Conservation (phyloP, 2,113 vertebrate species). For the Xiphias gladius region DNA sequence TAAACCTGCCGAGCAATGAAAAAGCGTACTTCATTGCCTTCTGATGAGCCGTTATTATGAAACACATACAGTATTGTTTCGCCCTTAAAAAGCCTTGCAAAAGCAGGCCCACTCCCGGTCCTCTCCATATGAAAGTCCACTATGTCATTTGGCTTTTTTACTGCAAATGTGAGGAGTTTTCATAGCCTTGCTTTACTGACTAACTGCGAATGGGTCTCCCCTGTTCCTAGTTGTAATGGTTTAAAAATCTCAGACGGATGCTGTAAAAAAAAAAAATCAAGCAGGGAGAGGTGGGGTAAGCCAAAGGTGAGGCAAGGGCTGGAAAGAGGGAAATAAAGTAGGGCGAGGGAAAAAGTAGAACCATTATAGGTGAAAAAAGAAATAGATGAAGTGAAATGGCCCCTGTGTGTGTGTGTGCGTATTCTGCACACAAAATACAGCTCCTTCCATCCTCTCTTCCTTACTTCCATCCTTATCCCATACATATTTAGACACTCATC, state of each 20-base stretch:
- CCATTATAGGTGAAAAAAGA: conserved; percentile 11
- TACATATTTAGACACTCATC: conserved; percentile 12
- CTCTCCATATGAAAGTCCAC: conserved; percentile 28
- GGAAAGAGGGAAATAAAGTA: conserved; percentile 16
- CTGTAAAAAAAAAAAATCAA: conserved; percentile 45
- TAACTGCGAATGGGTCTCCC: conserved; percentile 36
- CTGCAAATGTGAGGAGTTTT: conserved; percentile 43
- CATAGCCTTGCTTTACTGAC: conserved; percentile 52
- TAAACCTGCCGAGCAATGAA: conserved; percentile 58
- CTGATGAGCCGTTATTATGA: conserved; percentile 63
- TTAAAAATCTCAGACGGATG: conserved; percentile 39
- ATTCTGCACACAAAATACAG: conserved; percentile 14
- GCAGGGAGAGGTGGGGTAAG: conserved; percentile 38
- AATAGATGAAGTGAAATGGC: conserved; percentile 39
- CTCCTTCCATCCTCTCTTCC: too few relatives aligned
- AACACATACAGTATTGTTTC: conserved; percentile 53
- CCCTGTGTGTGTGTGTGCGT: background rate
- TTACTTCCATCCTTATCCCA: background rate
- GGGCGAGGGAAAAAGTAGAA: conserved; percentile 12
- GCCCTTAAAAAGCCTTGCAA: conserved; percentile 49
- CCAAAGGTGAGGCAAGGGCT: conserved; percentile 43
- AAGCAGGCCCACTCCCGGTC: conserved; percentile 27
- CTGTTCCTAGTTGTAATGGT: conserved; percentile 46
- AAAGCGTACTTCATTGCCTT: conserved; percentile 37
- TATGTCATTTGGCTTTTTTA: conserved; percentile 42